Evolutionary conservation across 2,797 vertebrate genomes (phyloP), one percentile per base, ranked within the genome.

Genomic region (Chiloscyllium punctatum): DNA sequence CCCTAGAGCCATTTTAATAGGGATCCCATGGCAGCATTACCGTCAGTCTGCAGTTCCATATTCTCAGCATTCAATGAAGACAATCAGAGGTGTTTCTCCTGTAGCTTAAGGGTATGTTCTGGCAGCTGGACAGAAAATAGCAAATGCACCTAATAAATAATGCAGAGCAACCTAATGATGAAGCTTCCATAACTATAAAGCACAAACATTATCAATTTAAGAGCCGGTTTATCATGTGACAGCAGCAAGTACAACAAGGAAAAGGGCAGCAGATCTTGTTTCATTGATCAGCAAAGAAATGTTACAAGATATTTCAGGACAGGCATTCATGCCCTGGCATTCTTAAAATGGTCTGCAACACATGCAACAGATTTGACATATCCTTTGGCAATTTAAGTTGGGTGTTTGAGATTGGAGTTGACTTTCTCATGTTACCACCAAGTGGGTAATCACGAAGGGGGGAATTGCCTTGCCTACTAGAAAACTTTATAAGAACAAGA

Each of bases 1-100:
- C 95, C 87, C 86, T 96, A 96, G 51, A 96, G 95, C 96, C 96
- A 96, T 96, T 91, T 96, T 87, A 96, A 91, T 71, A 96, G 96
- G 62, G 94, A 96, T 13, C 96, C 96, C 42, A 88, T 95, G 53
- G 95, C 96, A 18, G 77, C 23, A 42, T 96, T 96, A 9, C 96
- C 95, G 48, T 82, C 95, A 95, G 96, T 51, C n/a, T 96, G 96
- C 42, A 37, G 71, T 84, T 96, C 96, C 96, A 96, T 96, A 37
- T 96, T 96, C 51, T 96, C 96, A 51, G 96, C 86, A 30, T 95
- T 96, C 96, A 96, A 96, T 25, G 95, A 96, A 13, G n/a, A 42
- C 95, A 96, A 96, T 82, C 92, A 96, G 82, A 96, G 95, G 62
- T 95, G 72, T 37, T 95, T 94, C 57, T 96, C 96, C n/a, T 96